Evolutionary conservation across 1,140 invertebrate genomes (phyloP).

Genomic region (Ectropis grisescens): DNA sequence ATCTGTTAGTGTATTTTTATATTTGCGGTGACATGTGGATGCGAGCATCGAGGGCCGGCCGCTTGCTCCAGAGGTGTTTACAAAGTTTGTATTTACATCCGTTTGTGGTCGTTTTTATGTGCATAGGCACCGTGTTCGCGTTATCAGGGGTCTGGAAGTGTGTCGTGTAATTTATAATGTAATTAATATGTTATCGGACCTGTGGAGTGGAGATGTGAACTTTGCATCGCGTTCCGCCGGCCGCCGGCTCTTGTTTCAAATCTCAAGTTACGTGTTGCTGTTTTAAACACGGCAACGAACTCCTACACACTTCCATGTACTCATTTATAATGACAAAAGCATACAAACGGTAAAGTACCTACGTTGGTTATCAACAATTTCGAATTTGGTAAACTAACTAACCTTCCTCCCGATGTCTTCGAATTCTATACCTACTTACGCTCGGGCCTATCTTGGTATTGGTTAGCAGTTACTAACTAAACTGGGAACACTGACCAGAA

Average conservation of each 20-base stretch:
- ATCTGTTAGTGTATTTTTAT: slow-evolving; percentile 25
- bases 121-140: slow-evolving; percentile 49
- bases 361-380: no score
- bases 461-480: no score
- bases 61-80: no score
- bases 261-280: slow-evolving; percentile 4
- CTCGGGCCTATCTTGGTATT: no score
- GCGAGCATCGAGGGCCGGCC: slow-evolving; percentile 10
- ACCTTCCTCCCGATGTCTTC: no score
- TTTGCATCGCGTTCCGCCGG: slow-evolving; percentile 32
- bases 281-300: no score
- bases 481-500: no score
- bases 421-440: no score
- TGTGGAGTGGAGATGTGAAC: slow-evolving; percentile 34
- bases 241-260: slow-evolving; percentile 6
- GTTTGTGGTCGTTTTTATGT: slow-evolving; percentile 26
- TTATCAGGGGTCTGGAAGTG: slow-evolving; percentile 53
- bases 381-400: no score
- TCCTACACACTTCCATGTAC: no score
- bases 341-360: no score
- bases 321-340: no score
- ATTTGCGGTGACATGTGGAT: slow-evolving; percentile 17
- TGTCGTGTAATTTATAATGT: slow-evolving; percentile 60
- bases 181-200: slow-evolving; percentile 59
- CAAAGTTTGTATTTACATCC: slow-evolving; percentile 6